Conservation (phyloP, 2,888 invertebrate genomes). For the Ceramica pisi region DNA sequence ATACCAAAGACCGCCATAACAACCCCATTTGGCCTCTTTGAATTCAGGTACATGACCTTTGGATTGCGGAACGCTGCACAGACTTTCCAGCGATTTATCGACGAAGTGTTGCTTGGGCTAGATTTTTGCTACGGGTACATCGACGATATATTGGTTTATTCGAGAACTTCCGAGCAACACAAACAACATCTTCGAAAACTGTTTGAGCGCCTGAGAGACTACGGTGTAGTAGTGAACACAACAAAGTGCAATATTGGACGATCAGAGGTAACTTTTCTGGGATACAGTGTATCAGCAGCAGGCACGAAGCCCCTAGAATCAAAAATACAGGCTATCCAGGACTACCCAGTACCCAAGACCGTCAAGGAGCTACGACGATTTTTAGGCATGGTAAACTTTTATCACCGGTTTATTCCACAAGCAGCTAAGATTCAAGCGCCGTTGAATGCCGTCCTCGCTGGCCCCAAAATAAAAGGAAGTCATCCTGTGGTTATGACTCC, state of each 20-base stretch:
- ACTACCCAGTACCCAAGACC: constrained; percentile 7
- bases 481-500: constrained; percentile 1
- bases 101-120: background rate
- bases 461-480: background rate
- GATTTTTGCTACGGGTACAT: background rate
- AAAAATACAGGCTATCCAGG: constrained; percentile 3
- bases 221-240: background rate
- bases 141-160: background rate
- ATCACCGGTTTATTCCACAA: background rate
- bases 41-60: constrained; percentile 11
- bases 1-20: background rate
- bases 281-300: background rate
- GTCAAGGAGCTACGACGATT: constrained; percentile 11
- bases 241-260: constrained; percentile 1
- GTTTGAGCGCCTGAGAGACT: background rate
- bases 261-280: constrained; percentile 2
- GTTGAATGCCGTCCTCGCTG: constrained; percentile 2
- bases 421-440: constrained; percentile 3
- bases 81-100: background rate
- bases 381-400: too few relatives aligned
- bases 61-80: constrained; percentile 10
- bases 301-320: background rate
- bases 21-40: constrained; percentile 5
- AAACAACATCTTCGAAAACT: background rate
- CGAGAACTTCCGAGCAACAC: background rate